Evolutionary conservation across 2,888 invertebrate genomes (phyloP), one percentile per base, ranked within the genome.

Genomic region (Agrotis puta): DNA sequence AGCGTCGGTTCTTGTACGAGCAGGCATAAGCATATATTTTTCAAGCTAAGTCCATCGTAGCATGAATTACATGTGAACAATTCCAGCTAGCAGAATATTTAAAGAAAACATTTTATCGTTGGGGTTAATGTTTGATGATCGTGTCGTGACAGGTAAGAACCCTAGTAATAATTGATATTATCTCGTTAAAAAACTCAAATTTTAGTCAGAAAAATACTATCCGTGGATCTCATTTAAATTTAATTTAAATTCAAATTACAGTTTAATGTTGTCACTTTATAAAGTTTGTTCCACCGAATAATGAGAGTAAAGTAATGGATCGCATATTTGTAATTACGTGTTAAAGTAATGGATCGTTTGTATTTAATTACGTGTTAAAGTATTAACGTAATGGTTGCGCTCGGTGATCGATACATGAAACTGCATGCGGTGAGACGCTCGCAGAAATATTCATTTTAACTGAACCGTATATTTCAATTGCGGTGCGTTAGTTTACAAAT

Each of bases 351-450:
- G 70, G 66, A 83, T 69, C 80, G 74, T 54, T 43, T 58, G 22
- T 83, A 75, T 67, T 67, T 74, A 74, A 80, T 83, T 73, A 64
- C 22, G 24, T 79, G 79, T 54, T 72, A 79, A 83, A 63, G 62
- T 74, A 70, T 79, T 62, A 73, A 79, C 83, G 57, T 48, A 54
- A 58, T 45, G 79, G 83, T 56, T 27, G 33, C 67, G 39, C 18
- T 77, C 39, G 45, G 62, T 82, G 64, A 67, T 82, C 67, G 73
- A 68, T 79, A 72, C 51, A 56, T 43, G 59, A 48, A 65, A 68
- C 65, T 79, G 68, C 27, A 68, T 43, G 67, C 54, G 83, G 79
- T 59, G 74, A 59, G 51, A 22, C 48, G 48, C 48, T 63, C 53
- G 16, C 27, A 20, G 80, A 79, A 82, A 56, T 59, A 51, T 14